phyloP scores from a whole-genome alignment of 2,113 vertebrate genomes.

The Athene noctua region DNA sequence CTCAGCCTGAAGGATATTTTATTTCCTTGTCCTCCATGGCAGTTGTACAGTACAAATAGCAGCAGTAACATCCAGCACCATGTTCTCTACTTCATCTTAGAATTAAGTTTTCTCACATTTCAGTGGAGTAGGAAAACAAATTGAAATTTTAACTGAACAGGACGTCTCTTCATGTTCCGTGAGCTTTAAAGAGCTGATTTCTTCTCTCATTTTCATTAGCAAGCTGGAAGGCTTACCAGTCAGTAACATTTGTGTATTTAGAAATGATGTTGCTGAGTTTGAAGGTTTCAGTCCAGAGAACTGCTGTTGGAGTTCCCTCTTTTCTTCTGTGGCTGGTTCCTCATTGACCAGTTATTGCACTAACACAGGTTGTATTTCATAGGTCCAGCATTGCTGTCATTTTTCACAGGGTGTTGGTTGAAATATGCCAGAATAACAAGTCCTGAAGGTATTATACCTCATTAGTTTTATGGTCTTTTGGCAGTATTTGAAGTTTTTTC shows the following conservation, averaged over 20 bases:
- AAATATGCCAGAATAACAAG: neutral
- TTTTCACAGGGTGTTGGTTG: neutral
- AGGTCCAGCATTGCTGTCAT: neutral
- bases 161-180: neutral
- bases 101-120: neutral
- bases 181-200: neutral
- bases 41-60: neutral
- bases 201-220: neutral
- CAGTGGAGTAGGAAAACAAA: neutral
- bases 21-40: neutral
- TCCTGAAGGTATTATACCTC: neutral
- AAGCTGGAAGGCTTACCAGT: neutral
- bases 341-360: neutral
- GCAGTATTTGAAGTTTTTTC: neutral
- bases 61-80: neutral
- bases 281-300: neutral
- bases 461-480: neutral
- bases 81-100: neutral
- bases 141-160: neutral
- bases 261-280: neutral
- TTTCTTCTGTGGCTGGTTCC: neutral
- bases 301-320: neutral
- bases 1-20: neutral
- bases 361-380: neutral
- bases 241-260: neutral